A percentile compares a stretch with the other conserved stretches of the same genome.
Evolutionary conservation across 2,888 invertebrate species (phyloP).

Genomic region (Zygothrica quintamaculata): DNA sequence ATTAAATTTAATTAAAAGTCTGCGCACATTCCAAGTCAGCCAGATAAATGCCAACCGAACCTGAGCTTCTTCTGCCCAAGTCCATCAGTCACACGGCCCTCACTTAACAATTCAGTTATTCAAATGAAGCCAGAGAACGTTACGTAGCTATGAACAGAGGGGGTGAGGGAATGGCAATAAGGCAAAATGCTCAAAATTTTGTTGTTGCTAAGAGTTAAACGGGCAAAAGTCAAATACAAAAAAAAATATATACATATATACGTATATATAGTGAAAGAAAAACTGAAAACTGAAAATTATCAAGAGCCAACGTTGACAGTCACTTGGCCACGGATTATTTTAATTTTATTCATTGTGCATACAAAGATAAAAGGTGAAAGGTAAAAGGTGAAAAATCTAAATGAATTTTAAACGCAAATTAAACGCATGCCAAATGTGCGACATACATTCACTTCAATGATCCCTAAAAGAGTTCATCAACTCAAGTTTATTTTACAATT

Average conservation of each 20-base stretch:
- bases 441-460: background rate
- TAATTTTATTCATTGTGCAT: constrained; percentile 76
- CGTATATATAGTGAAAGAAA: too few species aligned
- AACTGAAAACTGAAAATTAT: constrained; percentile 41
- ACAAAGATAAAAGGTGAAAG: constrained; percentile 75
- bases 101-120: constrained; percentile 76
- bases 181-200: too few species aligned
- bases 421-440: constrained; percentile 38
- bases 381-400: constrained; percentile 75
- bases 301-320: constrained; percentile 51
- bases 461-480: too few species aligned
- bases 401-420: constrained; percentile 71
- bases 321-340: constrained; percentile 67
- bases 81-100: constrained; percentile 62
- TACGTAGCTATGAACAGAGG: background rate
- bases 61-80: constrained; percentile 37
- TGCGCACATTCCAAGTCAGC: constrained; percentile 59
- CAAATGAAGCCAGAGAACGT: constrained; percentile 55
- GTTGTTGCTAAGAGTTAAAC: too few species aligned
- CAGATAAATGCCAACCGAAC: constrained; percentile 56
- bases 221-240: background rate
- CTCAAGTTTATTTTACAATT: too few species aligned
- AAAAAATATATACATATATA: too few species aligned
- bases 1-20: constrained; percentile 77
- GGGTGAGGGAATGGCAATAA: background rate